phyloP scores from a whole-genome alignment of 2,113 vertebrate species.

The Ranitomeya variabilis region DNA sequence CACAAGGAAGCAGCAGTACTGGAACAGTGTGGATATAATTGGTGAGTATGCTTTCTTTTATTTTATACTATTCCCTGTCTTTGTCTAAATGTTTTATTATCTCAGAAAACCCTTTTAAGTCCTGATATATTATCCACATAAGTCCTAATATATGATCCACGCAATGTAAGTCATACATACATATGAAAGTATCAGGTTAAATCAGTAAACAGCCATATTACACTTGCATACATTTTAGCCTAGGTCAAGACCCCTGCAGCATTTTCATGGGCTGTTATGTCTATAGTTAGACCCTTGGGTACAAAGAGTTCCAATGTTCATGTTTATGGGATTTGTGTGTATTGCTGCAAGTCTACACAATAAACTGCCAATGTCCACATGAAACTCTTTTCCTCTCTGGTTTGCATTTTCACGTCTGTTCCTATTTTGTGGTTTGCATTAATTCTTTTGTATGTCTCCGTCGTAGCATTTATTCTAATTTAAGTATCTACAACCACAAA shows the following conservation, averaged over 20 bases:
- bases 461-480: slow-evolving; percentile 38
- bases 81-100: too few relatives aligned
- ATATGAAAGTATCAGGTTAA: not conserved
- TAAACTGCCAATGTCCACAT: slow-evolving; percentile 27
- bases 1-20: too few relatives aligned
- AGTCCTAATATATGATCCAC: not conserved
- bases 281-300: slow-evolving; percentile 21
- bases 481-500: slow-evolving; percentile 42
- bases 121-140: not conserved
- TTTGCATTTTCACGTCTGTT: slow-evolving; percentile 41
- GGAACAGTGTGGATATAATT: too few relatives aligned
- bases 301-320: slow-evolving; percentile 18
- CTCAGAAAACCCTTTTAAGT: too few relatives aligned
- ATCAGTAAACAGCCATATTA: not conserved
- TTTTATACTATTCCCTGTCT: too few relatives aligned
- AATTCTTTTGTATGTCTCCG: slow-evolving; percentile 26
- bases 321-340: slow-evolving; percentile 31
- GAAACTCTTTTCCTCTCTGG: slow-evolving; percentile 38
- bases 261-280: slow-evolving; percentile 12
- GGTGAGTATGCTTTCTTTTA: too few relatives aligned
- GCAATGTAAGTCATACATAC: not conserved
- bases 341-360: slow-evolving; percentile 14
- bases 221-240: slow-evolving; percentile 3
- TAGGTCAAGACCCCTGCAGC: slow-evolving; percentile 8
- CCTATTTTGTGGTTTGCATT: slow-evolving; percentile 39